phyloP scores from a whole-genome alignment of 2,888 invertebrate species.

The Eupithecia subfuscata region DNA sequence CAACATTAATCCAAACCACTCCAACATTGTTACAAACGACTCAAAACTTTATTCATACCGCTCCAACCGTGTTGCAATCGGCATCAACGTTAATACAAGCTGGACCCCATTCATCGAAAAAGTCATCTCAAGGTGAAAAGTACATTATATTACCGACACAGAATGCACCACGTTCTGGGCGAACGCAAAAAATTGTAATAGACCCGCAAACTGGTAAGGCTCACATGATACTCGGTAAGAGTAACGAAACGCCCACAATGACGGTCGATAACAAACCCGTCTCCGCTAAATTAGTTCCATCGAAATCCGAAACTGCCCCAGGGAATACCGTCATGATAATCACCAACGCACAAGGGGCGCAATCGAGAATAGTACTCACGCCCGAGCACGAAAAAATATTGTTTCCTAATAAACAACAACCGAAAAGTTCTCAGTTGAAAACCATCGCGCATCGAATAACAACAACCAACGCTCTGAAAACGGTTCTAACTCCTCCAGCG shows the following conservation, averaged over 20 bases:
- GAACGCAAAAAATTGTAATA: conserved; percentile 78
- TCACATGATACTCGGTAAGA: conserved; percentile 72
- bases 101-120: conserved; percentile 62
- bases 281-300: conserved; percentile 71
- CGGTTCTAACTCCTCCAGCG: conserved; percentile 54
- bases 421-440: conserved; percentile 70
- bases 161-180: conserved; percentile 64
- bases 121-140: conserved; percentile 60
- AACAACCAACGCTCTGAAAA: conserved; percentile 55
- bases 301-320: conserved; percentile 66
- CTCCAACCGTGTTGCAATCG: conserved; percentile 23
- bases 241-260: conserved; percentile 55
- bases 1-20: conserved; percentile 9
- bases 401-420: conserved; percentile 80
- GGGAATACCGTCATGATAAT: conserved; percentile 86
- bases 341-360: conserved; percentile 85
- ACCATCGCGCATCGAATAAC: conserved; percentile 69
- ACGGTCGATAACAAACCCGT: conserved; percentile 67
- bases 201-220: conserved; percentile 80
- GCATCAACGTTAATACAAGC: conserved; percentile 60
- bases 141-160: conserved; percentile 76
- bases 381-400: conserved; percentile 85
- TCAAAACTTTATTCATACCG: conserved; percentile 24
- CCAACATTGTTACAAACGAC: conserved; percentile 17
- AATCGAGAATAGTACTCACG: conserved; percentile 84